Percentiles rank a stretch among this genome's conserved stretches.
Evolutionary conservation across 2,113 vertebrate genomes (phyloP).

Genomic region (Daphoenositta chrysoptera): DNA sequence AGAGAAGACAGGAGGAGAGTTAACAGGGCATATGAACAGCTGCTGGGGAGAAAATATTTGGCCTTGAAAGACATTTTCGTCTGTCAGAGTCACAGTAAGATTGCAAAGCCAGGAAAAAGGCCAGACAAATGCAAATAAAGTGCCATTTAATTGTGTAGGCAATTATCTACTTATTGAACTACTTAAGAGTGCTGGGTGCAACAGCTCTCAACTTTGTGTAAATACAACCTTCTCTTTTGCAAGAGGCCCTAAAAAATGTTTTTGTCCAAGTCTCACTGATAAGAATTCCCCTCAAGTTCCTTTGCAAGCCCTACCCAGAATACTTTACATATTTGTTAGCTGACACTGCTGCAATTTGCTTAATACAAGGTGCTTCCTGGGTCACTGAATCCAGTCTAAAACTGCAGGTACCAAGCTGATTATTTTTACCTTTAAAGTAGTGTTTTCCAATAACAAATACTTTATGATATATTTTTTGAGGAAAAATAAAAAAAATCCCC

Average conservation of each 20-base stretch:
- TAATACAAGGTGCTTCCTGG: neutral
- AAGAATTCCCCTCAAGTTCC: constrained; percentile 23
- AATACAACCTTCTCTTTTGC: neutral
- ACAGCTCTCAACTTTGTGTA: neutral
- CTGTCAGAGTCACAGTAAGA: neutral
- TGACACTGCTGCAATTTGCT: neutral
- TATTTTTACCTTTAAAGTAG: neutral
- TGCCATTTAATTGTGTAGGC: neutral
- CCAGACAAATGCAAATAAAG: neutral
- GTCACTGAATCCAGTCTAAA: neutral
- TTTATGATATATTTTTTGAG: neutral
- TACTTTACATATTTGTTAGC: constrained; percentile 1
- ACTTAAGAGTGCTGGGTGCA: neutral
- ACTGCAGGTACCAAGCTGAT: neutral
- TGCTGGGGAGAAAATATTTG: neutral
- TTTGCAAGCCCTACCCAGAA: neutral
- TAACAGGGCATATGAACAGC: neutral
- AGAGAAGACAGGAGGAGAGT: neutral
- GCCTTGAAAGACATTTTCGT: neutral
- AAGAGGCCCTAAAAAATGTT: neutral
- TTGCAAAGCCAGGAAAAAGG: neutral
- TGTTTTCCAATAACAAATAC: neutral
- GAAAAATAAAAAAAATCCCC: neutral
- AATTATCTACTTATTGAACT: neutral
- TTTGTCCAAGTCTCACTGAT: neutral